Base-by-base conservation (phyloP, 2,797 vertebrate genomes). In the Netta rufina region DNA sequence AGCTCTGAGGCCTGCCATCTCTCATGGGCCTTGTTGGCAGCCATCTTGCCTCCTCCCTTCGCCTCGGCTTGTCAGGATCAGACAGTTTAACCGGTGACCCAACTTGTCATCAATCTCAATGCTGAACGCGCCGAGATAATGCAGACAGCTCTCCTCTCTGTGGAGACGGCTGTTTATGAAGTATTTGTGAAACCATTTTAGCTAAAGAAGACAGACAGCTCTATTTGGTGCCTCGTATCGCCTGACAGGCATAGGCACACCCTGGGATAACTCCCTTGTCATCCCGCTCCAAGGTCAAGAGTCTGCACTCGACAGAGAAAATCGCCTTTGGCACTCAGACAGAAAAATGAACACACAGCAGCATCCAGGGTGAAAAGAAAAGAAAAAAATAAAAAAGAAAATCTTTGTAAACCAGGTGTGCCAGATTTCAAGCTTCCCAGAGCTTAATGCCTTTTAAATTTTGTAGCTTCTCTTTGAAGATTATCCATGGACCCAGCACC, bases 131-230 rank as follows among this genome's bases (percentile, higher is more conserved):
- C 38, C 1, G 2, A 51, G 88, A 84, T 60, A 87, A 87, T 60
- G 32, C 47, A 61, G 67, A 79, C 80, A 60, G 38, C 60, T 56
- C 82, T 67, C 43, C 12, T 20, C 75, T 57, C 62, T 47, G 62
- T n/a, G 58, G 49, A 91, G 92, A 95, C 81, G 92, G 64, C 87
- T 77, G 74, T 77, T 95, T 94, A 85, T 43, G 87, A 92, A 93
- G 74, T 43, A 76, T 89, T 94, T 92, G 72, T 90, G 93, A 94
- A 93, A 89, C 27, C 78, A 36, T 93, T 95, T 92, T 61, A 92
- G 61, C 83, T 89, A 83, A 90, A 95, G 88, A 95, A 90, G 90
- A 96, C 66, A 93, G 94, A 94, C 93, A 84, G 78, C 86, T 92
- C 87, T 89, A 67, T 88, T 96, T 87, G 74, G 16, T 56, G 75